phyloP scores from a whole-genome alignment of 2,888 invertebrate genomes.

The Harpagoxenus sublaevis region DNA sequence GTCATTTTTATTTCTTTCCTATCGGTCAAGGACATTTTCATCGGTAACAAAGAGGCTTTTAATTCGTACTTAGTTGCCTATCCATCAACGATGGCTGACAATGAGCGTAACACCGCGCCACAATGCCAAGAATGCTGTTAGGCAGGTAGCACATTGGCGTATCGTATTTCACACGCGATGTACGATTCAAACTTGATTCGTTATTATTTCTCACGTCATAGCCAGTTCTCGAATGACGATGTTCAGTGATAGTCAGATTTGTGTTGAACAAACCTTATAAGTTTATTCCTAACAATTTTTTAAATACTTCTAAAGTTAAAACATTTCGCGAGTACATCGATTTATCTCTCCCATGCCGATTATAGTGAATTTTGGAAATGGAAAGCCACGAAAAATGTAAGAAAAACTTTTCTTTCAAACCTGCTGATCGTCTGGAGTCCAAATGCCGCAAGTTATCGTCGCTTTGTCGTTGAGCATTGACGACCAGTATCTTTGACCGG shows the following conservation, averaged over 20 bases:
- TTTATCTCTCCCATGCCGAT: not conserved
- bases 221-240: not conserved
- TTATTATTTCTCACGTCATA: not conserved
- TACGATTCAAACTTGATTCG: not conserved
- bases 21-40: conserved; percentile 1
- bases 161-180: conserved; percentile 47
- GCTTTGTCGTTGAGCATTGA: conserved; percentile 98
- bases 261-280: not conserved
- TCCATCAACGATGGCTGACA: conserved; percentile 40
- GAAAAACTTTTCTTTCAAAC: conserved; percentile 79
- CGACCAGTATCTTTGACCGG: conserved; percentile 99
- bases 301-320: not conserved
- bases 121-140: conserved; percentile 38
- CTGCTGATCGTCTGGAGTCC: conserved; percentile 99
- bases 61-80: conserved; percentile 39
- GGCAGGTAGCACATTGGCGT: conserved; percentile 27
- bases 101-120: conserved; percentile 50
- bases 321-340: not conserved
- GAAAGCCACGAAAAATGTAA: not conserved
- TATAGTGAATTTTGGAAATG: not conserved
- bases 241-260: not conserved
- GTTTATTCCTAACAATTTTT: not conserved
- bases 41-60: conserved; percentile 47
- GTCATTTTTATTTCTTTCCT: conserved; percentile 24
- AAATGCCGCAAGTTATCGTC: conserved; percentile 98